Conservation (phyloP, 2,888 invertebrate genomes). For the Caradrina kadenii region DNA sequence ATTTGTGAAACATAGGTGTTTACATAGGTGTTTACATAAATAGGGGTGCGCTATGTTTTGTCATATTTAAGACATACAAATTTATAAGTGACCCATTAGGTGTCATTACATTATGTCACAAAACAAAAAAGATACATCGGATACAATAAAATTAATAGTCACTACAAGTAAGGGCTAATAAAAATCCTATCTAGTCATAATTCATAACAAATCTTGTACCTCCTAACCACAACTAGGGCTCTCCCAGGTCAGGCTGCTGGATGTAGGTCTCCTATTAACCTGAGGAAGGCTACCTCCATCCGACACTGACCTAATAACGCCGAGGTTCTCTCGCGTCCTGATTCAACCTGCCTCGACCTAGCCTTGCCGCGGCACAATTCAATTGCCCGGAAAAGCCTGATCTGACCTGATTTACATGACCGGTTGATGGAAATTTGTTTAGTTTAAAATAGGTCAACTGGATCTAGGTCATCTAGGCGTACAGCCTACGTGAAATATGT, state of each 20-base stretch:
- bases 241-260: neutral
- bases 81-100: too few species aligned
- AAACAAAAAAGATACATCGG: too few species aligned
- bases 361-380: constrained; percentile 21
- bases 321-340: constrained; percentile 31
- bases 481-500: neutral
- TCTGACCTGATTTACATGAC: constrained; percentile 38
- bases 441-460: constrained; percentile 26
- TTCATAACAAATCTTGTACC: neutral
- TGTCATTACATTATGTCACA: too few species aligned
- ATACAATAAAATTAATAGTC: too few species aligned
- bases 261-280: constrained; percentile 10
- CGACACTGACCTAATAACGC: constrained; percentile 29
- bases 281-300: constrained; percentile 4
- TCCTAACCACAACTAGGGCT: neutral
- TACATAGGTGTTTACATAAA: too few species aligned
- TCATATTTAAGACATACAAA: too few species aligned
- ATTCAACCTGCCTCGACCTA: constrained; percentile 32
- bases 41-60: too few species aligned
- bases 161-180: too few species aligned
- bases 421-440: constrained; percentile 6
- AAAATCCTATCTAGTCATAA: too few species aligned
- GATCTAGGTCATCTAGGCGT: constrained; percentile 16
- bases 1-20: too few species aligned
- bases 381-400: constrained; percentile 25